A percentile compares a stretch with the other conserved stretches of the same genome.
Conservation (phyloP, 92 coral and sea anemone species). For the Pocillopora meandrina region DNA sequence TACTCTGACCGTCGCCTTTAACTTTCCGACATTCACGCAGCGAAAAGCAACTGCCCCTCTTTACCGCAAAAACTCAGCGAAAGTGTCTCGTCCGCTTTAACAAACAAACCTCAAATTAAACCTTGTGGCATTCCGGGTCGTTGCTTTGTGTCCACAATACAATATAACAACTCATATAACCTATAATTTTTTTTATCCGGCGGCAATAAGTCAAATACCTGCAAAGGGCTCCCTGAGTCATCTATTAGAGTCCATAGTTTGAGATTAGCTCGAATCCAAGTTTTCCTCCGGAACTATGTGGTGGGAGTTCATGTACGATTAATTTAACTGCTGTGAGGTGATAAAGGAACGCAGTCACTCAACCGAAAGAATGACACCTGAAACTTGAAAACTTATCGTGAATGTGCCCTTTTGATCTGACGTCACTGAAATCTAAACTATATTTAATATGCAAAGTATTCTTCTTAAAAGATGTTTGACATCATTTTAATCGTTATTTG, state of each 20-base stretch:
- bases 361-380: constrained; percentile 21
- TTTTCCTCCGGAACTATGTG: neutral
- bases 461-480: neutral
- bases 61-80: neutral
- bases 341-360: neutral
- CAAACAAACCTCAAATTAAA: constrained; percentile 7
- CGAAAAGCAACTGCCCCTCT: neutral
- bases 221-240: neutral
- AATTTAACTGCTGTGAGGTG: constrained; percentile 3
- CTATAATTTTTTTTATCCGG: neutral
- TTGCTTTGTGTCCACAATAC: neutral
- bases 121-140: neutral
- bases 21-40: neutral
- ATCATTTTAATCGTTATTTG: neutral
- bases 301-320: constrained; percentile 3
- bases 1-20: neutral
- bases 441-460: neutral
- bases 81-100: neutral
- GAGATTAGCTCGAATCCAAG: neutral
- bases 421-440: constrained; percentile 32
- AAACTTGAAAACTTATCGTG: constrained; percentile 40
- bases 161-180: neutral
- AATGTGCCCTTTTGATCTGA: constrained; percentile 21
- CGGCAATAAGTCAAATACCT: constrained; percentile 16
- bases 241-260: neutral